These are phyloP conservation scores for Sphyrna mokarran DNA, from an alignment of 2,113 vertebrate genomes.

Conservation along the genomic window DNA sequence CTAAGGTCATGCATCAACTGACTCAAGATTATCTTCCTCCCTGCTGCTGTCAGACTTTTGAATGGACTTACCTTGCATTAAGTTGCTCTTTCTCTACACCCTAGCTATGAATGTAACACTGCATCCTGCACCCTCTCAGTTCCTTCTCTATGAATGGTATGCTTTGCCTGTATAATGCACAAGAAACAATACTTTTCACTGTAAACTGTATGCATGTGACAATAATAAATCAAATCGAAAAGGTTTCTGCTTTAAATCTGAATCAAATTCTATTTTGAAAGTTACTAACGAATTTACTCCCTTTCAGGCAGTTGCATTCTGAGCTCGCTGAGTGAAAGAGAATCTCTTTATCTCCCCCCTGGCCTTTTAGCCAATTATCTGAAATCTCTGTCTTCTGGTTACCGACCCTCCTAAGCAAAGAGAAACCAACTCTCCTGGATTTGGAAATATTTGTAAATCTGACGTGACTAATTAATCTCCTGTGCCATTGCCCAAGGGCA, in stretches of 20 bases:
- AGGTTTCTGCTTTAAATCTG: neutral
- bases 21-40: too few species aligned
- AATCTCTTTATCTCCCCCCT: neutral
- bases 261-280: neutral
- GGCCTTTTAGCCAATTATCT: neutral
- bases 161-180: too few species aligned
- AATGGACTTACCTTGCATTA: too few species aligned
- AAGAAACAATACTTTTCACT: too few species aligned
- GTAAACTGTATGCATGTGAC: too few species aligned
- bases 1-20: too few species aligned
- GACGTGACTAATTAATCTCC: conserved; percentile 30
- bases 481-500: neutral
- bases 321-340: too few species aligned
- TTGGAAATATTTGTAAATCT: conserved; percentile 24
- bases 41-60: too few species aligned
- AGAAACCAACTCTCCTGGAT: neutral
- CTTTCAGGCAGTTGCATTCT: neutral
- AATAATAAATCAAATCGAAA: neutral
- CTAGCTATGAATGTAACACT: too few species aligned
- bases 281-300: neutral
- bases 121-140: too few species aligned
- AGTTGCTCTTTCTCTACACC: too few species aligned
- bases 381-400: neutral
- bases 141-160: too few species aligned
- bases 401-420: neutral